phyloP scores from a whole-genome alignment of 2,888 invertebrate species.

The Dermolepida albohirtum region DNA sequence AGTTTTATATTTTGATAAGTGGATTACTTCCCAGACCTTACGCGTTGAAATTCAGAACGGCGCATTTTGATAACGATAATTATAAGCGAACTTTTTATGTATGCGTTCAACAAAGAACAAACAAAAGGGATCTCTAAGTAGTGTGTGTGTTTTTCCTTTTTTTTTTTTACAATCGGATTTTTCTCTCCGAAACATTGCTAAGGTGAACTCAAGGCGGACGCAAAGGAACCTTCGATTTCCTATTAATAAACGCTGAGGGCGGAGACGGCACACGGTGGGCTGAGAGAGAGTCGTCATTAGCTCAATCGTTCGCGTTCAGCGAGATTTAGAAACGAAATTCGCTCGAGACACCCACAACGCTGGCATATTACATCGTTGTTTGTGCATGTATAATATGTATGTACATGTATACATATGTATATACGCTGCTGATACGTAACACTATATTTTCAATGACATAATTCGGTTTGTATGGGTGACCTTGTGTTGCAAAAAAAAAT shows the following conservation, averaged over 20 bases:
- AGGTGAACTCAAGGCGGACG: conserved; percentile 23
- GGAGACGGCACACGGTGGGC: conserved; percentile 8
- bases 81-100: no score
- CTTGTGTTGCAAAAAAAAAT: conserved; percentile 29
- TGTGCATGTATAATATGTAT: no score
- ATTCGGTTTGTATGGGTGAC: conserved; percentile 31
- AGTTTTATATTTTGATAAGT: no score
- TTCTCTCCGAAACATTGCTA: conserved; percentile 5
- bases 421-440: conserved; percentile 6
- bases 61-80: no score
- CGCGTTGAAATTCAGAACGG: no score
- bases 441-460: conserved; percentile 37
- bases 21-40: no score
- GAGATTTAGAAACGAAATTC: conserved; percentile 8
- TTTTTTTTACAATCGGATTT: background rate
- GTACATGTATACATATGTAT: background rate
- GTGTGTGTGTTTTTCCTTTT: background rate
- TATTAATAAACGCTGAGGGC: conserved; percentile 32
- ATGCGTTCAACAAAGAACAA: no score
- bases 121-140: no score
- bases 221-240: conserved; percentile 33
- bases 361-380: background rate
- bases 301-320: conserved; percentile 7
- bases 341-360: conserved; percentile 5
- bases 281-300: background rate